Evolutionary conservation across 2,888 invertebrate genomes (phyloP).

Genomic region (Eremobia ochroleuca): DNA sequence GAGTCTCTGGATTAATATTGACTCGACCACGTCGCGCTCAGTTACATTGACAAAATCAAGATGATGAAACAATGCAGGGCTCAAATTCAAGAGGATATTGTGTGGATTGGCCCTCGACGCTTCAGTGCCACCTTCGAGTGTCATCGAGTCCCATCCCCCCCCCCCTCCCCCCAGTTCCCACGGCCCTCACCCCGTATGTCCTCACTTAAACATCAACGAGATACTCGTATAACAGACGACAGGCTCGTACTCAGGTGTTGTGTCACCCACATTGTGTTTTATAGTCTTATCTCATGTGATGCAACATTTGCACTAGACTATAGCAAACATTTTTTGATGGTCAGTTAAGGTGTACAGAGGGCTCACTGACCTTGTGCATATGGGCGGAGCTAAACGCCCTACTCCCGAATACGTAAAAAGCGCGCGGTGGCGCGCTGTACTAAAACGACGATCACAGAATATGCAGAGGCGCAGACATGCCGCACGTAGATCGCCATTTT

Average conservation of each 20-base stretch:
- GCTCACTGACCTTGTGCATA: too few species aligned
- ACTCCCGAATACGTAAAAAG: too few species aligned
- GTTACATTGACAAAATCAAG: conserved; percentile 24
- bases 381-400: too few species aligned
- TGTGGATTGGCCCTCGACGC: conserved; percentile 55
- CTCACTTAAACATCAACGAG: neutral
- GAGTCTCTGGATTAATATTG: neutral
- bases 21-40: neutral
- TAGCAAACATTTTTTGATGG: neutral
- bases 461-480: too few species aligned
- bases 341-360: too few species aligned
- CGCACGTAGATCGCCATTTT: too few species aligned
- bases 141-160: conserved; percentile 10
- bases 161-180: neutral
- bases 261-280: neutral
- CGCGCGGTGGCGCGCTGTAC: too few species aligned
- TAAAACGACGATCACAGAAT: too few species aligned
- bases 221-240: neutral
- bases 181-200: neutral
- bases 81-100: conserved; percentile 56
- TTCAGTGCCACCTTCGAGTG: conserved; percentile 42
- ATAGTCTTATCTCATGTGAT: neutral
- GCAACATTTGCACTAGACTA: neutral
- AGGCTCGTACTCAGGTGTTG: neutral
- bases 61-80: conserved; percentile 49